Evolutionary conservation across 2,113 vertebrate genomes (phyloP).

Genomic region (Collichthys lucidus): DNA sequence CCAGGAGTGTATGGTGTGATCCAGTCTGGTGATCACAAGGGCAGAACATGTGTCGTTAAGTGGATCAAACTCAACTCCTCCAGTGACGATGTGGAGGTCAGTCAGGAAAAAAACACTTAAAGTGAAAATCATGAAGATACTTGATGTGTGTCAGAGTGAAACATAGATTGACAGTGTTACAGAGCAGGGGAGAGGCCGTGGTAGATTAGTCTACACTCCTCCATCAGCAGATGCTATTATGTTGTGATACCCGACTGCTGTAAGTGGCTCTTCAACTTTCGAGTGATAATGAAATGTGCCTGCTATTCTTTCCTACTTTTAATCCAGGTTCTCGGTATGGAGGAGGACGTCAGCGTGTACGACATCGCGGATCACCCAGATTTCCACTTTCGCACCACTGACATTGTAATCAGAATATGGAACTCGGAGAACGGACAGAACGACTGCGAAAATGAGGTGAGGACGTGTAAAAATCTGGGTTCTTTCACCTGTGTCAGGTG

Average conservation of each 20-base stretch:
- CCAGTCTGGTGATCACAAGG: slow-evolving; percentile 95
- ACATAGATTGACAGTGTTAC: neutral
- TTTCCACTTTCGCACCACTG: slow-evolving; percentile 95
- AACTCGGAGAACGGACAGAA: slow-evolving; percentile 87
- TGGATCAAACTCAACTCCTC: slow-evolving; percentile 94
- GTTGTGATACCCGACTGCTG: neutral
- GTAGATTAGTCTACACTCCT: neutral
- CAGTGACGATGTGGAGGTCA: slow-evolving; percentile 93
- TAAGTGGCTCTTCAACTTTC: neutral
- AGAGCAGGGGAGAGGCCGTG: too few relatives aligned
- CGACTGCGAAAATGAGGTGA: slow-evolving; percentile 84
- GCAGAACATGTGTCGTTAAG: slow-evolving; percentile 95
- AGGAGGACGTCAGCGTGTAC: slow-evolving; percentile 98
- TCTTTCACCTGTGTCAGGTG: neutral
- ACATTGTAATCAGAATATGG: slow-evolving; percentile 98
- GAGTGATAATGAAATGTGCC: neutral
- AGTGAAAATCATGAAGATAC: neutral
- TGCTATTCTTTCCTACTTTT: rapidly evolving
- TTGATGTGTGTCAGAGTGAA: neutral
- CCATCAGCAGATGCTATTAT: neutral
- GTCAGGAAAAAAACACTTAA: slow-evolving; percentile 32
- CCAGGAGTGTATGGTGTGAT: slow-evolving; percentile 94
- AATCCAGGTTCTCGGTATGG: slow-evolving; percentile 90
- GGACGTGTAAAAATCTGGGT: neutral
- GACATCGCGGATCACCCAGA: slow-evolving; percentile 98